Evolutionary conservation across 1,140 invertebrate genomes (phyloP), one percentile per base, ranked within the genome.

Genomic region (Rhyzopertha dominica): DNA sequence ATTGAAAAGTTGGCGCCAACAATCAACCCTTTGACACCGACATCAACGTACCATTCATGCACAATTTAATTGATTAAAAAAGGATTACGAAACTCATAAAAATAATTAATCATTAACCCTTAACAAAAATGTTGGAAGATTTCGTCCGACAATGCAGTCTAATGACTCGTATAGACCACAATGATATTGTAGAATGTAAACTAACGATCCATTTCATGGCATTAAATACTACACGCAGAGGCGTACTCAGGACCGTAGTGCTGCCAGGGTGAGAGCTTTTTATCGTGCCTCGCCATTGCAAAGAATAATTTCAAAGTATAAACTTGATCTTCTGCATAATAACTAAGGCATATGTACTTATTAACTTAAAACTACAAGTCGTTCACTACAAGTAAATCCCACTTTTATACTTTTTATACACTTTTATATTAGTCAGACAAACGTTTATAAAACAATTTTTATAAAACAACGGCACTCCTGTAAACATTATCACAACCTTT

Each of bases 101-200:
- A 56, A 60, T 62, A 60, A 62, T 62, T 62, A 62, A 62, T 62
- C 58, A 60, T 57, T 54, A 58, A 56, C 55, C 53, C 54, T 60
- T 58, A 53, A 57, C 47, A 45, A 50, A 53, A 49, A 53, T 43
- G 32, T 23, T 29, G 36, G 37, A 46, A 48, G 46, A 53, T 48
- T 49, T 44, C 42, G 42, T 48, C 38, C 35, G 37, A 60, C 56
- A 62, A 62, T 60, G 53, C 25, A 35, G 40, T 52, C 49, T 62
- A 62, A 62, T 62, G 60, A 60, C 47, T 56, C 58, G 51, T 56
- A 53, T 43, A 55, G 48, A 39, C 53, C 56, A 54, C 51, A 62
- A 58, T 60, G 57, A 56, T 53, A 51, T 49, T 55, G 53, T 49
- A 54, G 51, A 54, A 58, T 54, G 51, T 56, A 56, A 54, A 56